Base-by-base conservation (phyloP, 2,888 invertebrate genomes). In the Tridacna crocea region DNA sequence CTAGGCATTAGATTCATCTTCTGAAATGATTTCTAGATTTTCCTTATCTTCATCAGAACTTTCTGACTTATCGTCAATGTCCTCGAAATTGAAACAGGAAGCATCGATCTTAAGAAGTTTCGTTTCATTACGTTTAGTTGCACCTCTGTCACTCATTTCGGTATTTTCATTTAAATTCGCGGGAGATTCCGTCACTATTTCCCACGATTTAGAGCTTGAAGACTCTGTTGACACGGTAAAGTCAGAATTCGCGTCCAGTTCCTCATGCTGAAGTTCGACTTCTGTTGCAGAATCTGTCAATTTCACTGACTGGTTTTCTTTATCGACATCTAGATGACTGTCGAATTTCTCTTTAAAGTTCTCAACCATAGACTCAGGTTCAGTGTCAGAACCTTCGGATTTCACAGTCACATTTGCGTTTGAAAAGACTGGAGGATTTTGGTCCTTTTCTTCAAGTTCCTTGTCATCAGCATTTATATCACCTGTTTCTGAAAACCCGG, bases 171-270 rank as follows among this genome's bases (percentile, higher is more conserved):
- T 70, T 2, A 51, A 13, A 47, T 3, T n/a, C 17, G 17, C 8
- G 17, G 47, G n/a, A 47, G 68, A 46, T 11, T 68, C 68, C 10
- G 22, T n/a, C 0, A 68, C 17, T 3, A 68, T 12, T 11, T 68
- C 47, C 68, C 68, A 68, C 11, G 68, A 68, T 68, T 68, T 68
- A 68, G 68, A 36, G n/a, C 47, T 22, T n/a, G 68, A 68, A 4
- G 68, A 68, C 15, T 68, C 68, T 12, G 68, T 46, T 27, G 68
- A 68, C 17, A 46, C n/a, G 10, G 46, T 24, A 36, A n/a, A 19
- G 19, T 68, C 68, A 22, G 47, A 68, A 46, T 47, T 4, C 13
- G n/a, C 0, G 19, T 68, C 68, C 6, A 10, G 19, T 19, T 55
- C 55, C 55, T 19, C 36, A 36, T 36, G 2, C 36, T 36, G 36